Evolutionary conservation across 2,888 invertebrate genomes (phyloP), one percentile per base, ranked within the genome.

Genomic region (Apodemia duryi): DNA sequence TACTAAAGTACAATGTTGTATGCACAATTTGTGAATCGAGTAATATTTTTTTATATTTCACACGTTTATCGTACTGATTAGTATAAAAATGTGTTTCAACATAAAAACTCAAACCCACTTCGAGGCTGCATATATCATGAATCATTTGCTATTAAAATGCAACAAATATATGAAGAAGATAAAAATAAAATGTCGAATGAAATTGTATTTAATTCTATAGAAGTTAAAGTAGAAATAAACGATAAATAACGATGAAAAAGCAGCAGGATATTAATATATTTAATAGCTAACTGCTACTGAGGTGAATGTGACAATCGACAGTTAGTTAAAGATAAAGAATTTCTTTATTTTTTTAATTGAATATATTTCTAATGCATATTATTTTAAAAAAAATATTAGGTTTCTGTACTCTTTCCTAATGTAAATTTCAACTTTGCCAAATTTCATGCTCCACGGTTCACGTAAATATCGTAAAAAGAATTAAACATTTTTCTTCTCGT

Each of bases 181-280:
- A 29, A 29, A 32, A 54, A 11, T 32, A 29, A 54, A 54, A 3
- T 54, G 10, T 1, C 32, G 32, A 10, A 10, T 52, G 7, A 52
- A 52, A 28, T 21, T 52, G 28, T 52, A 52, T 10, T 52, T 3
- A 52, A 54, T 2, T 1, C 10, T 6, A 54, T 28, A 1, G 52
- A 28, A 21, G 28, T 10, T 52, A 52, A 3, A 52, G 52, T 2
- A 28, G 28, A 52, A 2, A 54, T n/a, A n/a, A n/a, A n/a, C n/a
- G n/a, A n/a, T n/a, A n/a, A n/a, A n/a, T n/a, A 54, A 29, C 5
- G 28, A 1, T 52, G 11, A 54, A 57, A 11, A 29, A 13, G 11
- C 57, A 57, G 57, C 54, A 28, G 54, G 54, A 54, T 54, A 29
- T 54, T 29, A 54, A 54, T 54, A 29, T 54, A 54, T 54, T 54